phyloP scores from a whole-genome alignment of 2,797 vertebrate genomes.

The Masticophis lateralis region DNA sequence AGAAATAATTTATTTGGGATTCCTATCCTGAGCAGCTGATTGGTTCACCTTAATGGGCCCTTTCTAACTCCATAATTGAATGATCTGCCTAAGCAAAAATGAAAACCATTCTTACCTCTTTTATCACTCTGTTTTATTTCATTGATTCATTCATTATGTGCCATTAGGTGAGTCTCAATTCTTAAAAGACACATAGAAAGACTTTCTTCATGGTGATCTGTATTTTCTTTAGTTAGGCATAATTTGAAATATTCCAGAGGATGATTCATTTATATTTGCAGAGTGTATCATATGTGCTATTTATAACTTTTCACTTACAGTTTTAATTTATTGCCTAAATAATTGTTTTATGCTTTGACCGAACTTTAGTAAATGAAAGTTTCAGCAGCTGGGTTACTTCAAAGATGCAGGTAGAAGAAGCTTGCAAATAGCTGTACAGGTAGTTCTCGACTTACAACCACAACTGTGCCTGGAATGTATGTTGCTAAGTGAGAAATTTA shows the following conservation, averaged over 20 bases:
- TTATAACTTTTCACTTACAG: neutral
- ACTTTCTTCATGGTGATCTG: neutral
- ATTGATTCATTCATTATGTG: neutral
- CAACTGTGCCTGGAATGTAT: neutral
- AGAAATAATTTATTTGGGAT: neutral
- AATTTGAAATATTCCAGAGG: neutral
- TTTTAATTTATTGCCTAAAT: constrained; percentile 4
- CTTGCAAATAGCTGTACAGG: neutral
- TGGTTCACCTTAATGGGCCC: neutral
- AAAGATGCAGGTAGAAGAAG: neutral
- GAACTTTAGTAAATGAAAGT: neutral
- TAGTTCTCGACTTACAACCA: neutral
- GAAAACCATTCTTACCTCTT: constrained; percentile 17
- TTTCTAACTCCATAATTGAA: neutral
- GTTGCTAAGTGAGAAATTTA: neutral
- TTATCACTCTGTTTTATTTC: neutral
- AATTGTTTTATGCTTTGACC: neutral
- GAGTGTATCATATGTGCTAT: neutral
- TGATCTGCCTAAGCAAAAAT: constrained; percentile 24
- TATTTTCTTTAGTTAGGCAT: neutral
- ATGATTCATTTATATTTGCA: neutral
- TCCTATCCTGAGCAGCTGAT: neutral
- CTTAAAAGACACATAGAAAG: neutral
- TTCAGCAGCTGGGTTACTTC: neutral
- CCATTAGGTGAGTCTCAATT: neutral